These are phyloP conservation scores for Puntigrus tetrazona DNA, from an alignment of 2,113 vertebrate genomes.

Conservation along the genomic window DNA sequence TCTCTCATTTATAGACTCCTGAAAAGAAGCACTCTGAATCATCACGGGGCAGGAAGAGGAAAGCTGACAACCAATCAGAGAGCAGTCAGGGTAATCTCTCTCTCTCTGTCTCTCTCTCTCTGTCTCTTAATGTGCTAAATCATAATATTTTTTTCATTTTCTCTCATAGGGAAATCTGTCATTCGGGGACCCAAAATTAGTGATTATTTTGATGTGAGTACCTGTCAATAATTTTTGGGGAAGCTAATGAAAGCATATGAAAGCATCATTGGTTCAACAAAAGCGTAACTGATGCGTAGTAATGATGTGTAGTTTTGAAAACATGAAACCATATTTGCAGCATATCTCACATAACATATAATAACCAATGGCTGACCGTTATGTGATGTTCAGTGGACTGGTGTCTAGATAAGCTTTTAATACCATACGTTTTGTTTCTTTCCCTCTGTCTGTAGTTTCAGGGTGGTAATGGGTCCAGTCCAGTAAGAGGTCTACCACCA, in stretches of 20 bases:
- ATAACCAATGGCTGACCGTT: background rate
- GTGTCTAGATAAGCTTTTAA: background rate
- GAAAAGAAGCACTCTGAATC: slow-evolving; percentile 96
- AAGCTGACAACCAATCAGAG: slow-evolving; percentile 96
- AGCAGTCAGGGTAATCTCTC: slow-evolving; percentile 90
- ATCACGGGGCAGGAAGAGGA: slow-evolving; percentile 94
- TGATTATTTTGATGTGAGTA: slow-evolving; percentile 98
- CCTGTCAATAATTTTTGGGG: background rate
- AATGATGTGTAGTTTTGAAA: background rate
- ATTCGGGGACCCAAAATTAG: slow-evolving; percentile 97
- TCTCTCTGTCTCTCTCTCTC: background rate
- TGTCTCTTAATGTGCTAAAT: background rate
- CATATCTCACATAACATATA: background rate
- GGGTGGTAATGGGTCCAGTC: slow-evolving; percentile 96
- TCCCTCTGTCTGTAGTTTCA: slow-evolving; percentile 80
- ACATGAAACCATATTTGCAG: background rate
- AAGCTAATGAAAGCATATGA: background rate
- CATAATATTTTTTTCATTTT: slow-evolving; percentile 7
- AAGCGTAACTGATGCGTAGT: background rate
- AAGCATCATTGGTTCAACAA: background rate
- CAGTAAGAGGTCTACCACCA: slow-evolving; percentile 90
- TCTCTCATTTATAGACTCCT: slow-evolving; percentile 83
- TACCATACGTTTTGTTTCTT: background rate
- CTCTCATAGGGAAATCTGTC: slow-evolving; percentile 84
- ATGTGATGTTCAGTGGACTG: background rate